Percentiles rank a stretch among this genome's conserved stretches.
Evolutionary conservation across 2,113 vertebrate genomes (phyloP).

Genomic region (Peucedramus taeniatus): DNA sequence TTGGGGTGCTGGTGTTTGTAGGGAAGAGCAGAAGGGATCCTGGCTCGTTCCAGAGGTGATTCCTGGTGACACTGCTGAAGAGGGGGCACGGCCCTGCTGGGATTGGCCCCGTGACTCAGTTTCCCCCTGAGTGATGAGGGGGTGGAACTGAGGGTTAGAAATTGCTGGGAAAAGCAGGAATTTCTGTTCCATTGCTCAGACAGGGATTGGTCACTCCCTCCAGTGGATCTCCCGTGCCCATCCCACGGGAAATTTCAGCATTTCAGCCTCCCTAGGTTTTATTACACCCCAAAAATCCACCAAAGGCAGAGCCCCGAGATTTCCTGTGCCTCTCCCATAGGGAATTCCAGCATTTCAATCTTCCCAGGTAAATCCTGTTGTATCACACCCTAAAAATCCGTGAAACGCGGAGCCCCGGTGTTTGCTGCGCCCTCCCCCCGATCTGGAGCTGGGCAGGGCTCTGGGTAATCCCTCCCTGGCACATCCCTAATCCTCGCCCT

Average conservation of each 20-base stretch:
- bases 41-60: fast-evolving
- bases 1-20: background rate
- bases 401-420: fast-evolving
- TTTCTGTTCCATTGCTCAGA: background rate
- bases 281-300: background rate
- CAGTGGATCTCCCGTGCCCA: background rate
- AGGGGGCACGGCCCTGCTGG: fast-evolving
- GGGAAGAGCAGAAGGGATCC: background rate
- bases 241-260: background rate
- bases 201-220: background rate
- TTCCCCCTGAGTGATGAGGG: background rate
- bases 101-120: background rate
- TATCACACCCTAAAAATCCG: background rate
- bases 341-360: background rate
- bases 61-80: fast-evolving
- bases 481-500: background rate
- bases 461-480: background rate
- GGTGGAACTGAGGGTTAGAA: background rate
- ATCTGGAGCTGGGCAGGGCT: background rate
- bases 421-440: background rate
- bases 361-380: background rate
- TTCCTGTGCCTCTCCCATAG: fast-evolving
- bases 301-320: too few species aligned
- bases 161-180: background rate
- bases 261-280: background rate